Evolutionary conservation across 2,888 invertebrate species (phyloP).

Genomic region (Elegia similella): DNA sequence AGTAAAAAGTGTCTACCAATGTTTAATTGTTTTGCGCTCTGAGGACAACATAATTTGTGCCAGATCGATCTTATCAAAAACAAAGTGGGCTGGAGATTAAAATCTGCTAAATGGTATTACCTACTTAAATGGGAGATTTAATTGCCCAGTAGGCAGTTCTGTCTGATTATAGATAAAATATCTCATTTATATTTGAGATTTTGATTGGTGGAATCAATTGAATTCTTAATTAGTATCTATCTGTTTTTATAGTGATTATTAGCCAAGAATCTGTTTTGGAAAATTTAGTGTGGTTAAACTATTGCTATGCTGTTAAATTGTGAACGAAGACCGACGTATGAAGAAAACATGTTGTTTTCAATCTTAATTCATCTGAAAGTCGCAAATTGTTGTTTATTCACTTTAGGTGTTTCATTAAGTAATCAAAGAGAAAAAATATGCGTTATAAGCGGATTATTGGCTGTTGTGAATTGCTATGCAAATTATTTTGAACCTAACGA

Average conservation of each 20-base stretch:
- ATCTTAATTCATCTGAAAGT: constrained; percentile 1
- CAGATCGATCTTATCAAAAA: not conserved
- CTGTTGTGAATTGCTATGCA: constrained; percentile 46
- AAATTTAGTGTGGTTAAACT: no score
- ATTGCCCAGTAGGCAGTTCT: not conserved
- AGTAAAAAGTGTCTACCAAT: no score
- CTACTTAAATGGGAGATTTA: not conserved
- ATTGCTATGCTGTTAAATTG: no score
- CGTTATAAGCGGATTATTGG: constrained; percentile 9
- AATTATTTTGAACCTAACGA: constrained; percentile 52
- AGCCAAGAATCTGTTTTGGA: no score
- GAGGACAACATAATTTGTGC: not conserved
- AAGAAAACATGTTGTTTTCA: constrained; percentile 13
- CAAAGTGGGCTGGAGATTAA: not conserved
- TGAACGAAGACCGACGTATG: constrained; percentile 30
- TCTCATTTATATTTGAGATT: no score
- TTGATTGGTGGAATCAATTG: not conserved
- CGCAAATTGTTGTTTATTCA: constrained; percentile 3
- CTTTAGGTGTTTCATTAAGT: constrained; percentile 17
- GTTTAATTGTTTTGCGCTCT: no score
- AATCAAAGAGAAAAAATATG: constrained; percentile 29
- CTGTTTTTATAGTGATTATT: no score
- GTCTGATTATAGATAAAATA: not conserved
- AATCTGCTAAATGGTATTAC: not conserved
- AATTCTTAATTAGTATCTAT: not conserved